These are phyloP conservation scores for Drosophila arawakana DNA, from an alignment of 1,140 invertebrate species.

Conservation along the genomic window DNA sequence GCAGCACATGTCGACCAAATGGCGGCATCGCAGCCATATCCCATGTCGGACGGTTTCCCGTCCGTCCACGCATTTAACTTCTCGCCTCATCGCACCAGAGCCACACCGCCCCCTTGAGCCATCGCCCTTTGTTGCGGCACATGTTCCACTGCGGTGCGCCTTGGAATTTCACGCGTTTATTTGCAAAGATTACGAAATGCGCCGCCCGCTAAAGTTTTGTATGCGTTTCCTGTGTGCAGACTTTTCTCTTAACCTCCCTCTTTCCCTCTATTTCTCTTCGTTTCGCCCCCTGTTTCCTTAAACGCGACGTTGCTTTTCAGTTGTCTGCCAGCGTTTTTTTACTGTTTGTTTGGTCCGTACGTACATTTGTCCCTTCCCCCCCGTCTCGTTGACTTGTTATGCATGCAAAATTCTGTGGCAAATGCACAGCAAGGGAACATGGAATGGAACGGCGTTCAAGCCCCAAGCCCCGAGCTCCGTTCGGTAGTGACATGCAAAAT, in stretches of 20 bases:
- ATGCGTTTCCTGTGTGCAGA: slow-evolving; percentile 65
- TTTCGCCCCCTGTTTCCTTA: too few relatives aligned
- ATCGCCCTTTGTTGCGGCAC: slow-evolving; percentile 21
- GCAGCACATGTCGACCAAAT: slow-evolving; percentile 54
- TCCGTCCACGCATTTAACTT: slow-evolving; percentile 22
- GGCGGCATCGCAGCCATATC: slow-evolving; percentile 21
- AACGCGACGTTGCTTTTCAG: slow-evolving; percentile 22
- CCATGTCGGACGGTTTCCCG: slow-evolving; percentile 45
- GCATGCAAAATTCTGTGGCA: slow-evolving; percentile 79
- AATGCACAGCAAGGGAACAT: slow-evolving; percentile 56
- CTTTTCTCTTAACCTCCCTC: too few relatives aligned
- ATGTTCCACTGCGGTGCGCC: slow-evolving; percentile 74
- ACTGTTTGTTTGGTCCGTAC: slow-evolving; percentile 53
- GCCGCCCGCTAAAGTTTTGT: slow-evolving; percentile 73
- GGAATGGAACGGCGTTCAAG: slow-evolving; percentile 4
- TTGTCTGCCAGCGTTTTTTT: slow-evolving; percentile 25
- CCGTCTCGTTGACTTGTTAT: slow-evolving; percentile 75
- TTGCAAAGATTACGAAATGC: slow-evolving; percentile 81
- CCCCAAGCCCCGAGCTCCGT: slow-evolving; percentile 14
- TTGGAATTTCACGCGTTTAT: slow-evolving; percentile 82
- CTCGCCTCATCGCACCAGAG: neutral
- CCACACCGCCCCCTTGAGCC: neutral
- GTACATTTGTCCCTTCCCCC: slow-evolving; percentile 22
- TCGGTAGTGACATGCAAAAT: slow-evolving; percentile 76
- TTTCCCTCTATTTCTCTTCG: too few relatives aligned